A percentile compares a stretch with the other conserved stretches of the same genome.
phyloP scores from a whole-genome alignment of 2,113 vertebrate species.

The Orycteropus afer region DNA sequence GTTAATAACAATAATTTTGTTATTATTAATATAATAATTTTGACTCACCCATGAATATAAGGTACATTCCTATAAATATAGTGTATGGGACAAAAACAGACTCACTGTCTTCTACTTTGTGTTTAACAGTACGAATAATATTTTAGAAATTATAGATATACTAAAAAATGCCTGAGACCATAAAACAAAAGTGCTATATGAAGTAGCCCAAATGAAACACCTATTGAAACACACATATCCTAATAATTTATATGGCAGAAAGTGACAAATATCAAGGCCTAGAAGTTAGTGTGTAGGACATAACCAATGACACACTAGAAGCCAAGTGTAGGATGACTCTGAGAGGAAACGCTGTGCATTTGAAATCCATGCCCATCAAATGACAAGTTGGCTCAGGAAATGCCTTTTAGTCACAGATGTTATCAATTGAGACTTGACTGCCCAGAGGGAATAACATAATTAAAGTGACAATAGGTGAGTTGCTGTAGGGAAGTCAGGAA shows the following conservation, averaged over 20 bases:
- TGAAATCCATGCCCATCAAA: slow-evolving; percentile 56
- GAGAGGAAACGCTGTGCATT: slow-evolving; percentile 5
- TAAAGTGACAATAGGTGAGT: slow-evolving; percentile 69
- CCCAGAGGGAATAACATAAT: slow-evolving; percentile 74
- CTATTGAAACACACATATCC: neutral
- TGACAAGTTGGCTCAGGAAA: slow-evolving; percentile 66
- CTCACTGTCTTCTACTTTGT: neutral
- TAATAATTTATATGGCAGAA: neutral
- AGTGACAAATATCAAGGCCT: neutral
- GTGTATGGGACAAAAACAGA: neutral
- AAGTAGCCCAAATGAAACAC: neutral
- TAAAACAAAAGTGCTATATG: neutral
- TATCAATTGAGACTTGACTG: slow-evolving; percentile 68
- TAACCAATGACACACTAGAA: neutral
- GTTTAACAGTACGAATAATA: neutral
- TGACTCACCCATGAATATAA: neutral
- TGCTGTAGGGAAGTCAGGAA: slow-evolving; percentile 57
- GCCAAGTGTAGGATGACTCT: neutral
- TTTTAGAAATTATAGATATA: neutral
- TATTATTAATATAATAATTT: neutral
- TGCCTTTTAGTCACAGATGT: slow-evolving; percentile 69
- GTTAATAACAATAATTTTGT: neutral
- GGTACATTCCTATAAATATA: neutral
- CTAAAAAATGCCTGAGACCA: neutral
- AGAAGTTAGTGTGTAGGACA: neutral